These are phyloP conservation scores for Selenia dentaria DNA, from an alignment of 2,888 invertebrate species.

Conservation along the genomic window DNA sequence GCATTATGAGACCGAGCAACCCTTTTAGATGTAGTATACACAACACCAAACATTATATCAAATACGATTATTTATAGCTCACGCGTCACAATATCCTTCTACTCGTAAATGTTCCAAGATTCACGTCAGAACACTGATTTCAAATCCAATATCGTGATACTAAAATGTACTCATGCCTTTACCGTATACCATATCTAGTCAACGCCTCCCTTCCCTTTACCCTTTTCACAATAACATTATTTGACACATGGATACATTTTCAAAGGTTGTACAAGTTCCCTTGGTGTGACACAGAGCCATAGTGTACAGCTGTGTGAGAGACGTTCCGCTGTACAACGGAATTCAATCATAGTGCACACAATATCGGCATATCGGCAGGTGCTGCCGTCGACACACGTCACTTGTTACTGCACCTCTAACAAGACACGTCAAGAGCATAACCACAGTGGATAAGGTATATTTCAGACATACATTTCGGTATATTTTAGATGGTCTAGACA, in stretches of 20 bases:
- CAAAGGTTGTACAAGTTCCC: not conserved
- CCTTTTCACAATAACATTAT: conserved; percentile 1
- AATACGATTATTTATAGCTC: too few relatives aligned
- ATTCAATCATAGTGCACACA: conserved; percentile 38
- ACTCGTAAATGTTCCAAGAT: too few relatives aligned
- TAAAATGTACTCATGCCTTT: not conserved
- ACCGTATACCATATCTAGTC: not conserved
- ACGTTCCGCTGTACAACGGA: conserved; percentile 12
- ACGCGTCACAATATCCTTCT: too few relatives aligned
- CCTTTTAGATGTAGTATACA: too few relatives aligned
- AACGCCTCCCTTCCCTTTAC: not conserved
- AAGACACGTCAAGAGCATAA: conserved; percentile 43
- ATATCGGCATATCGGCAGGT: conserved; percentile 37
- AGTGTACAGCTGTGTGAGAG: not conserved
- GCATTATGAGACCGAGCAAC: too few relatives aligned
- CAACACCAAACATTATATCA: too few relatives aligned
- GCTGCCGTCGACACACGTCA: conserved; percentile 62
- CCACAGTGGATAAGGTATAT: conserved; percentile 4
- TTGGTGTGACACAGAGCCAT: conserved; percentile 3
- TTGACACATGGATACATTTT: not conserved
- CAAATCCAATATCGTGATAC: conserved; percentile 5
- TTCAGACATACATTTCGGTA: too few relatives aligned
- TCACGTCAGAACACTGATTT: conserved; percentile 1
- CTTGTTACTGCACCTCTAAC: conserved; percentile 69
- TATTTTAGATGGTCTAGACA: too few relatives aligned